Evolutionary conservation across 1,140 invertebrate genomes (phyloP), one percentile per base, ranked within the genome.

Genomic region (Catajapyx aquilonaris): DNA sequence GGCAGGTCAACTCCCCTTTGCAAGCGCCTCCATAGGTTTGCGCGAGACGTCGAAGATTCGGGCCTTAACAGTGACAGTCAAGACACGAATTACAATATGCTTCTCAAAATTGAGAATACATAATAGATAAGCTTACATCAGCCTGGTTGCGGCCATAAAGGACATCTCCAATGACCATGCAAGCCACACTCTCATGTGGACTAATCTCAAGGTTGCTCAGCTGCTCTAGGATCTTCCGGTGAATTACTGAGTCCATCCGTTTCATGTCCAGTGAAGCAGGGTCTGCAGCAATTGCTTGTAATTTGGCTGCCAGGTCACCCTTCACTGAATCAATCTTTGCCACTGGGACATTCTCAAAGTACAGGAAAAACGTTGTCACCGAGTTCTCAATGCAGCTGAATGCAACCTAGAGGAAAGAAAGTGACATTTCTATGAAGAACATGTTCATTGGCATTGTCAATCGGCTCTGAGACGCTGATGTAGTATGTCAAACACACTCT

Each of bases 161-260:
- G 44, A 79, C 70, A 53, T 90, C 79, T 0, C 73, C 75, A 49
- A 90, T 80, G 20, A 81, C 64, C 44, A 73, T 67, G 49, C 71
- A 74, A 2, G 80, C 73, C 21, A 87, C 55, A 5, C 69, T 59
- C 39, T 77, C 68, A 49, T 84, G 77, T 2, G 83, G 81, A 41
- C 65, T 64, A 17, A 69, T 76, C 58, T 88, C 85, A 4, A 81
- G 54, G 43, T 66, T 62, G 42, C 69, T 75, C 31, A 81, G 59
- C 48, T 67, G 62, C 49, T 83, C 73, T 5, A 81, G 57, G 34
- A 79, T 70, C 33, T 72, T 66, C 41, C 74, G 70, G 39, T 73
- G 66, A 21, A 88, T 67, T 2, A 88, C 65, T 34, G 68, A 70
- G 2, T 58, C 53, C 61, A 91, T 66, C 23, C 80, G 56, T 18